Evolutionary conservation across 2,888 invertebrate species (phyloP).

Genomic region (Tetrapedia diversipes): DNA sequence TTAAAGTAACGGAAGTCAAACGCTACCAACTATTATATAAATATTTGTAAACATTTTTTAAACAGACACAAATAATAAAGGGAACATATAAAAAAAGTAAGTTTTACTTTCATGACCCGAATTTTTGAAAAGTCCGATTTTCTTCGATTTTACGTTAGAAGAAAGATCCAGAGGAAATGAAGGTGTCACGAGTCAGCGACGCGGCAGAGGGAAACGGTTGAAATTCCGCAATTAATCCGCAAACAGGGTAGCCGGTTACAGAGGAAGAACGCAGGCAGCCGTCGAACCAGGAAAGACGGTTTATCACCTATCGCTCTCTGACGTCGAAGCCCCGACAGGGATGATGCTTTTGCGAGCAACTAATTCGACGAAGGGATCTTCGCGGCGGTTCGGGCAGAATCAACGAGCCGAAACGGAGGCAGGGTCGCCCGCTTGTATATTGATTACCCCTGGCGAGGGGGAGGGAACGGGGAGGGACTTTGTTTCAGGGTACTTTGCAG

Average conservation of each 20-base stretch:
- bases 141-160: no score
- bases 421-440: slow-evolving; percentile 76
- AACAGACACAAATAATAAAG: no score
- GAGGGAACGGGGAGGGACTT: slow-evolving; percentile 70
- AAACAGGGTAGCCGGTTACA: no score
- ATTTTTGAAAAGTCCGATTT: no score
- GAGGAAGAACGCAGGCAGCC: no score
- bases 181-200: no score
- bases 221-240: slow-evolving; percentile 43
- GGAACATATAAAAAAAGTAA: no score
- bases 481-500: slow-evolving; percentile 75
- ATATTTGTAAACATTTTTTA: no score
- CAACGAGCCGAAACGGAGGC: slow-evolving; percentile 65
- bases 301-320: slow-evolving; percentile 58
- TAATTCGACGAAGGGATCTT: slow-evolving; percentile 55
- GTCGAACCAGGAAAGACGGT: slow-evolving; percentile 31
- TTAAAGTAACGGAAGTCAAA: no score
- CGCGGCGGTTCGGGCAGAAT: slow-evolving; percentile 44
- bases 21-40: no score
- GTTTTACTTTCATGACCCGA: no score
- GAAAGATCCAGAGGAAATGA: no score
- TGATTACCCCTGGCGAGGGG: slow-evolving; percentile 75
- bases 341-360: slow-evolving; percentile 49
- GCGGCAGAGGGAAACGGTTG: neutral
- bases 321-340: slow-evolving; percentile 39